Base-by-base conservation (phyloP, 2,888 invertebrate genomes). In the Stegophylla sp. region DNA sequence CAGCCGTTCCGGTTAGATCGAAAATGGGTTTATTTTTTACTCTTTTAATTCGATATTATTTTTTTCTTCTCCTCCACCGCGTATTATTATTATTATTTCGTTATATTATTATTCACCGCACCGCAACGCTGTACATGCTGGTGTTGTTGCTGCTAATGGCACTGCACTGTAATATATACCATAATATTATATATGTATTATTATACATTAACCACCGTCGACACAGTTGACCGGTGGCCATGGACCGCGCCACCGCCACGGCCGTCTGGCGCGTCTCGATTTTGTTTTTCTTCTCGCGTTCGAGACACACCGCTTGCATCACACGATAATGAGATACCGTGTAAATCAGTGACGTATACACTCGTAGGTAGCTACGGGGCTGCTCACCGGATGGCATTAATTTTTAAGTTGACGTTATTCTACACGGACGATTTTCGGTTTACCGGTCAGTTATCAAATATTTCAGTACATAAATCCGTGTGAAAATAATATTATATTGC, bases 1-100 rank as follows among this genome's bases (percentile, higher is more conserved):
- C 79, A 51, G 69, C 69, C 79, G 79, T 79, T 79, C 71, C 79
- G 79, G 79, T 79, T 28, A 7, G 48, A 23, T 41, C 66, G 69
- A 59, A 71, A 71, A 71, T 69, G 15, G 43, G 45, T 69, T 71
- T 71, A 61, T 61, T 48, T 45, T 48, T 43, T 66, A 34, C n/a
- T 56, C 43, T 28, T 66, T 34, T 53, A 45, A 43, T 67, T 67
- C 28, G 5, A 9, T 53, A 48, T 66, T 51, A 23, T 34, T 48
- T 34, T 20, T 45, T 67, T 20, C 26, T 59, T 45, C 13, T 20
- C 41, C 69, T 34, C 7, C n/a, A 13, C 43, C 56, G 20, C 34
- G 17, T 34, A n/a, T 34, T n/a, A 34, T 53, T 15, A 41, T 59
- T 34, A 53, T 41, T 20, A 51, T 34, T 34, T 34, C 34, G 34